phyloP scores from a whole-genome alignment of 2,888 invertebrate genomes.

The Trichogramma dendrolimi region DNA sequence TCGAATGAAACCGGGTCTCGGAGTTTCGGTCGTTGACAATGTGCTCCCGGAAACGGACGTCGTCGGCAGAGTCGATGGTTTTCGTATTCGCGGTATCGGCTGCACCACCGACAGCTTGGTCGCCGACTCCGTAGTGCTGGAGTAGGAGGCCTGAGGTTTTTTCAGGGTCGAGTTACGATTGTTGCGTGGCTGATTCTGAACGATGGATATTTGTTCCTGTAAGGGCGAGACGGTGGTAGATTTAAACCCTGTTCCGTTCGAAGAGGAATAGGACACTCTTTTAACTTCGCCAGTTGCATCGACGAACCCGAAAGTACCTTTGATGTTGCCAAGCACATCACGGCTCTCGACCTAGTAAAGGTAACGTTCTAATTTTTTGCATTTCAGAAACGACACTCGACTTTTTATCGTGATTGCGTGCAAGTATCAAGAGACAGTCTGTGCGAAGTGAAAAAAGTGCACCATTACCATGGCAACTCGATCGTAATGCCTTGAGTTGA shows the following conservation, averaged over 20 bases:
- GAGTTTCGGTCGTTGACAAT: slow-evolving; percentile 45
- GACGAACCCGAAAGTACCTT: slow-evolving; percentile 78
- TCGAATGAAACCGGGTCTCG: slow-evolving; percentile 44
- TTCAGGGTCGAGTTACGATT: slow-evolving; percentile 57
- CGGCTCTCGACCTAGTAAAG: slow-evolving; percentile 65
- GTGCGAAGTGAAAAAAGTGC: too few relatives aligned
- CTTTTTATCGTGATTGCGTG: too few relatives aligned
- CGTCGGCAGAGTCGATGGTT: slow-evolving; percentile 40
- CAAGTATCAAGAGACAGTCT: too few relatives aligned
- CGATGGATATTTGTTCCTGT: slow-evolving; percentile 49
- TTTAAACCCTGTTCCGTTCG: slow-evolving; percentile 55
- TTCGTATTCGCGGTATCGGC: slow-evolving; percentile 60
- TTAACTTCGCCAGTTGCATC: slow-evolving; percentile 75
- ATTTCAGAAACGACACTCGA: not conserved
- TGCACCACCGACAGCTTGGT: slow-evolving; percentile 64
- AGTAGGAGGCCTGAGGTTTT: slow-evolving; percentile 39
- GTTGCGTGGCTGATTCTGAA: slow-evolving; percentile 49
- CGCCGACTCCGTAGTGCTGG: slow-evolving; percentile 56
- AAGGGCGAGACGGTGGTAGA: slow-evolving; percentile 53
- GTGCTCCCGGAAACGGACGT: slow-evolving; percentile 44
- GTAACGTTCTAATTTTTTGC: slow-evolving; percentile 22
- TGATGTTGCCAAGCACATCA: slow-evolving; percentile 74
- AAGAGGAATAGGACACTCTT: slow-evolving; percentile 70
- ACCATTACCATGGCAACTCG: too few relatives aligned
- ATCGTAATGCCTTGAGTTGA: too few relatives aligned